Percentiles rank a stretch among this genome's conserved stretches.
Conservation (phyloP, 2,113 vertebrate species). For the Urocolius indicus region DNA sequence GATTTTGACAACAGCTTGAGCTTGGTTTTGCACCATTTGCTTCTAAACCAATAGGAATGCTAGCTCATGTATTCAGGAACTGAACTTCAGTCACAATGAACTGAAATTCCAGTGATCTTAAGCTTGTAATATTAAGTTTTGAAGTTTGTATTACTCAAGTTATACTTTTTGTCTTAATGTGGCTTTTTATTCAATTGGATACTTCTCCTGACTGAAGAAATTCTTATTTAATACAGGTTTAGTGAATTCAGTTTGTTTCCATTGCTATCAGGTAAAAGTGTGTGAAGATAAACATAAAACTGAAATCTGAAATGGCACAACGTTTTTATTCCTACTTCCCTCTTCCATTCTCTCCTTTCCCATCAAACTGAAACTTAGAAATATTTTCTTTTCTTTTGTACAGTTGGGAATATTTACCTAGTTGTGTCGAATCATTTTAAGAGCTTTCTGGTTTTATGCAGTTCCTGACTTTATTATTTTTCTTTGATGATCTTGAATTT, state of each 20-base stretch:
- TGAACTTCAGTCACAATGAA: not conserved
- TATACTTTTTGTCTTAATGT: not conserved
- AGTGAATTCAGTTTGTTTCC: not conserved
- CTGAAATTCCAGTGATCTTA: not conserved
- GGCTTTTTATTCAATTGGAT: not conserved
- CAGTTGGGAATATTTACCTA: not conserved
- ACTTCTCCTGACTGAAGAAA: not conserved
- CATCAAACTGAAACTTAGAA: not conserved
- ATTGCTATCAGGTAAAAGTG: not conserved
- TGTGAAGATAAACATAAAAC: not conserved
- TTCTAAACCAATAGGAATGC: not conserved
- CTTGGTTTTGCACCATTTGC: not conserved
- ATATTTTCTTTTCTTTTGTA: not conserved
- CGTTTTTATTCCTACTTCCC: not conserved
- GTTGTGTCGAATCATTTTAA: not conserved
- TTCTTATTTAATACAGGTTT: not conserved
- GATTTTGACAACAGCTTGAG: not conserved
- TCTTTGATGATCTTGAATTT: slow-evolving; percentile 14
- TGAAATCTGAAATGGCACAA: not conserved
- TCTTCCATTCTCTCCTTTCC: not conserved
- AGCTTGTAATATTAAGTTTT: not conserved
- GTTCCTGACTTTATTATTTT: not conserved
- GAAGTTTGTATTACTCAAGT: not conserved
- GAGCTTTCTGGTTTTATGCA: not conserved
- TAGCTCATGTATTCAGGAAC: not conserved